These are phyloP conservation scores for Cheilosia scutellata DNA, from an alignment of 2,888 invertebrate genomes.

Conservation along the genomic window DNA sequence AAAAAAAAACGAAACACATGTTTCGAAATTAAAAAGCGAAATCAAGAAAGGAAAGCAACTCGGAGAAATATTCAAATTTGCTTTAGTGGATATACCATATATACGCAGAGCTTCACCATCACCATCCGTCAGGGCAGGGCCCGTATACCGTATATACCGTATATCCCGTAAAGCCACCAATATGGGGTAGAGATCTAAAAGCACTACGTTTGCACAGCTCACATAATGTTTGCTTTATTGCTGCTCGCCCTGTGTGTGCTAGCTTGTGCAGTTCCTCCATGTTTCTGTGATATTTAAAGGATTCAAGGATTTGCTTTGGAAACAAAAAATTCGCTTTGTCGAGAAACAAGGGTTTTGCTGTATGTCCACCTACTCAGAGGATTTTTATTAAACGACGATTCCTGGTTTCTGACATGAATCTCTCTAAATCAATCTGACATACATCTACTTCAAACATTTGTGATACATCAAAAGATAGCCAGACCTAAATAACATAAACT, in stretches of 20 bases:
- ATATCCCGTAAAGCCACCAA: conserved; percentile 14
- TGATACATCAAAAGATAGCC: conserved; percentile 24
- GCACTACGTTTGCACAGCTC: conserved; percentile 57
- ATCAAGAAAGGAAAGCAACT: conserved; percentile 31
- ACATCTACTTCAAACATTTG: conserved; percentile 36
- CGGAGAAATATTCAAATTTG: conserved; percentile 69
- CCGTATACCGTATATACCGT: background rate
- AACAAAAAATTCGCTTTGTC: conserved; percentile 13
- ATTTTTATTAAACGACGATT: conserved; percentile 45
- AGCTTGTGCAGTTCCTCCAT: conserved; percentile 18
- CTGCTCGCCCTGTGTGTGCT: conserved; percentile 14
- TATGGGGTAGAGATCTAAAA: conserved; percentile 18
- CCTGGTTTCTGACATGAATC: conserved; percentile 32
- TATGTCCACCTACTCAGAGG: conserved; percentile 1
- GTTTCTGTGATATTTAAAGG: conserved; percentile 34
- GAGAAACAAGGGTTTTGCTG: background rate
- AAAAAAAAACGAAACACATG: conserved; percentile 47
- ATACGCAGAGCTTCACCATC: conserved; percentile 15
- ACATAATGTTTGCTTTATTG: conserved; percentile 61
- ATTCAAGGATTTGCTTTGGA: conserved; percentile 44
- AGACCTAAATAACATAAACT: background rate
- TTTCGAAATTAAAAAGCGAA: conserved; percentile 52
- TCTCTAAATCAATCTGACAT: conserved; percentile 64
- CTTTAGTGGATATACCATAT: conserved; percentile 40
- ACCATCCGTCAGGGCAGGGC: background rate